These are phyloP conservation scores for Morone saxatilis DNA, from an alignment of 2,113 vertebrate genomes.

Conservation along the genomic window DNA sequence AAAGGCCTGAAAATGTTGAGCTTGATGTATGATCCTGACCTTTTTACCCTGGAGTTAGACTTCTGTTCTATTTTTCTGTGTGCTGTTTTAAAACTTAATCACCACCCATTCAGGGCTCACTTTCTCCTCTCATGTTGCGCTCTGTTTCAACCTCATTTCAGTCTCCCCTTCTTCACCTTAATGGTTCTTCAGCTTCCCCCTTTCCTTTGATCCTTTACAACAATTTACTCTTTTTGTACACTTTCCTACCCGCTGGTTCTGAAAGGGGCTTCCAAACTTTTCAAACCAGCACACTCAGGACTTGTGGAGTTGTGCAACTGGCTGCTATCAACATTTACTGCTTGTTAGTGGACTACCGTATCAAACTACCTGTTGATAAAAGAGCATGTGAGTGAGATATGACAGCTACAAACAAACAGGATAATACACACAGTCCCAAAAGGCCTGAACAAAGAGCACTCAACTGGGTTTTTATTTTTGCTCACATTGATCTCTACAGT, in stretches of 20 bases:
- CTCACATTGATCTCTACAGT: conserved; percentile 16
- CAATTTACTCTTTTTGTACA: not conserved
- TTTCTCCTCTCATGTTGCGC: not conserved
- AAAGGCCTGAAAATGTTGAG: conserved; percentile 20
- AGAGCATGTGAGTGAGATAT: conserved; percentile 17
- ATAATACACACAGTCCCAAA: conserved; percentile 12
- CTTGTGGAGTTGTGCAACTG: conserved; percentile 25
- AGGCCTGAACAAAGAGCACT: conserved; percentile 27
- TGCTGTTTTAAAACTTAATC: not conserved
- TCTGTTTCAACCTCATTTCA: conserved; percentile 1
- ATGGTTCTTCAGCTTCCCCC: not conserved
- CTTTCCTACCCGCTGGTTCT: not conserved
- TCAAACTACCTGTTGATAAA: conserved; percentile 37
- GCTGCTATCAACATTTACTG: conserved; percentile 26
- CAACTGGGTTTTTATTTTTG: not conserved
- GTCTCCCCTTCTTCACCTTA: not conserved
- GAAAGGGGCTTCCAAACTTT: conserved; percentile 3
- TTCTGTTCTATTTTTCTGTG: not conserved
- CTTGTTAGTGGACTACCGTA: conserved; percentile 16
- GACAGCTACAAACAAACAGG: conserved; percentile 38
- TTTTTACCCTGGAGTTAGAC: conserved; percentile 13
- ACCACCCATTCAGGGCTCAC: not conserved
- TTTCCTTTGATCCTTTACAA: conserved; percentile 13
- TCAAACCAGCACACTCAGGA: not conserved
- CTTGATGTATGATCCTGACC: conserved; percentile 23